Evolutionary conservation across 1,140 invertebrate genomes (phyloP), one percentile per base, ranked within the genome.

Genomic region (Penaeus japonicus): DNA sequence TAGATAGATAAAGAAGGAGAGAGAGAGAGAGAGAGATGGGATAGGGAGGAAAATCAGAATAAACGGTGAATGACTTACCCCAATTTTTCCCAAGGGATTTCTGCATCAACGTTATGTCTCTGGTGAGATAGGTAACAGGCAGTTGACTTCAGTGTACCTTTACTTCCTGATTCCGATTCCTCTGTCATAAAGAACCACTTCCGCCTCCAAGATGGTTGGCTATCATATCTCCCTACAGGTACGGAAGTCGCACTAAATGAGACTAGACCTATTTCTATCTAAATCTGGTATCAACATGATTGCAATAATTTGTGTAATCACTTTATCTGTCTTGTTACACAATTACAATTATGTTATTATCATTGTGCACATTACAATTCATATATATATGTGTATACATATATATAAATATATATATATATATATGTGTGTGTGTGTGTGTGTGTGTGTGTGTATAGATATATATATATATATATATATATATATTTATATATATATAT

Each of bases 81-180:
- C 24, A 53, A n/a, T n/a, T n/a, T n/a, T n/a, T 30, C 22, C n/a
- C 1, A 47, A 88, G 86, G 47, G 86, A 88, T 54, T 39, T 88
- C 35, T 88, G 86, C 54, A 59, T 88, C 53, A 88, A 88, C 79
- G 80, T 88, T 17, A 88, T 88, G 86, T 35, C 35, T 65, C 82
- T 88, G 39, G 39, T 53, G 30, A 20, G 86, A 88, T 47, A 62
- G 80, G 17, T 88, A 39, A 24, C 62, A 83, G 22, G 86, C 79
- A 27, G 80, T 88, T n/a, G 86, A 88, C 70, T 88, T 88, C 86
- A 88, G 86, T 30, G 86, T 88, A 10, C 65, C 86, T 7, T 88
- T 83, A 62, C 59, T 55, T 54, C n/a, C 4, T 10, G 86, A 88
- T 54, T 75, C 79, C 47, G 73, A 27, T 54, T 54, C 32, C n/a